phyloP scores from a whole-genome alignment of 2,797 vertebrate species.

The Phoeniculus purpureus region DNA sequence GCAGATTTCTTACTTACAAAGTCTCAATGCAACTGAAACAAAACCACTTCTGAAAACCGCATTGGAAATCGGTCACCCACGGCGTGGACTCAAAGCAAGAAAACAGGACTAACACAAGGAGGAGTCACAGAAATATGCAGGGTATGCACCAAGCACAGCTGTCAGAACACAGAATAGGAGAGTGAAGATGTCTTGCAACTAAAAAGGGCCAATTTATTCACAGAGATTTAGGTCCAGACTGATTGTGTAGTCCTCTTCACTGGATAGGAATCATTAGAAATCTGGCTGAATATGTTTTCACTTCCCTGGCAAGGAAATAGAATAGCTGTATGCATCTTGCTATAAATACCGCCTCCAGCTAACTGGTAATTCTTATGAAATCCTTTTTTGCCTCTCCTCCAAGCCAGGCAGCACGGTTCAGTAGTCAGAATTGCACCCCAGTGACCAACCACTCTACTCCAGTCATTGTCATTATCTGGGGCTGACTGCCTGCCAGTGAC shows the following conservation, averaged over 20 bases:
- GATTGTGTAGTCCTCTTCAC: neutral
- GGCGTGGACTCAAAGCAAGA: neutral
- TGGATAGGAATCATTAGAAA: neutral
- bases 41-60: neutral
- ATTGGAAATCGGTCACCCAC: neutral
- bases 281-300: neutral
- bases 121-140: conserved; percentile 1
- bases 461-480: neutral
- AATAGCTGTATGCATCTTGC: neutral
- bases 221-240: neutral
- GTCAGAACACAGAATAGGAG: neutral
- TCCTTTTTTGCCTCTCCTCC: neutral
- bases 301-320: neutral
- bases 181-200: neutral
- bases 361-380: neutral
- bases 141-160: neutral
- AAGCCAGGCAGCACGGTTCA: neutral
- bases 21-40: neutral
- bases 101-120: neutral
- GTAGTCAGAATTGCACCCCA: neutral
- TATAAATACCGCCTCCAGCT: neutral
- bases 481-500: neutral
- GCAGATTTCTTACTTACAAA: neutral
- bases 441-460: neutral
- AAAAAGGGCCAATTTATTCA: neutral